Conservation (phyloP, 2,113 vertebrate species). For the Nasalis larvatus region DNA sequence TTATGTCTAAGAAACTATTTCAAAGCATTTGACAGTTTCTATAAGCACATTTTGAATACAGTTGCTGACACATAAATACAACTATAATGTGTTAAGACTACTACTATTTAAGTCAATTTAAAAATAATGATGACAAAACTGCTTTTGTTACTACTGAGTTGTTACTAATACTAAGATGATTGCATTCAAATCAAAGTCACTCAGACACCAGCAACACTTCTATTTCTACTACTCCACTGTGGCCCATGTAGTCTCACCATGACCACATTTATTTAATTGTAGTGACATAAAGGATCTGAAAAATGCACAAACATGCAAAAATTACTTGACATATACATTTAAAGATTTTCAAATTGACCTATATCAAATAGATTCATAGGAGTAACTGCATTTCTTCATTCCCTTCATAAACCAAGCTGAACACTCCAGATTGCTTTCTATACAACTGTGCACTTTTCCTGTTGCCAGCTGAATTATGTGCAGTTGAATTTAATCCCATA, state of each 20-base stretch:
- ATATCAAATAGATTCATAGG: neutral
- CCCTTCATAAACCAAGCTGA: neutral
- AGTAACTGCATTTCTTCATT: neutral
- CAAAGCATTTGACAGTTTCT: neutral
- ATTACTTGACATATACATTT: neutral
- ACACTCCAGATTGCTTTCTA: neutral
- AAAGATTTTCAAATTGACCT: neutral
- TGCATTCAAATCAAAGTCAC: neutral
- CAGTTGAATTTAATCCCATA: neutral
- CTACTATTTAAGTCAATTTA: neutral
- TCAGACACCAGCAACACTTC: neutral
- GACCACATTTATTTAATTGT: neutral
- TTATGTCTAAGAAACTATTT: neutral
- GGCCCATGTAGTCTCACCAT: neutral
- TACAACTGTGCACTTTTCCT: neutral
- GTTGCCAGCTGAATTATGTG: neutral
- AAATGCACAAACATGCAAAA: neutral
- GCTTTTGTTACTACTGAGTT: neutral
- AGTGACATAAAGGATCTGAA: neutral
- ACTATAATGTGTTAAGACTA: neutral
- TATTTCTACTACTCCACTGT: neutral
- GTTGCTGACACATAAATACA: neutral
- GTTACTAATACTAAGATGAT: neutral
- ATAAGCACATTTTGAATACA: neutral
- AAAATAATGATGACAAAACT: neutral